Evolutionary conservation across 2,797 vertebrate genomes (phyloP), one percentile per base, ranked within the genome.

Genomic region (Macropodus opercularis): DNA sequence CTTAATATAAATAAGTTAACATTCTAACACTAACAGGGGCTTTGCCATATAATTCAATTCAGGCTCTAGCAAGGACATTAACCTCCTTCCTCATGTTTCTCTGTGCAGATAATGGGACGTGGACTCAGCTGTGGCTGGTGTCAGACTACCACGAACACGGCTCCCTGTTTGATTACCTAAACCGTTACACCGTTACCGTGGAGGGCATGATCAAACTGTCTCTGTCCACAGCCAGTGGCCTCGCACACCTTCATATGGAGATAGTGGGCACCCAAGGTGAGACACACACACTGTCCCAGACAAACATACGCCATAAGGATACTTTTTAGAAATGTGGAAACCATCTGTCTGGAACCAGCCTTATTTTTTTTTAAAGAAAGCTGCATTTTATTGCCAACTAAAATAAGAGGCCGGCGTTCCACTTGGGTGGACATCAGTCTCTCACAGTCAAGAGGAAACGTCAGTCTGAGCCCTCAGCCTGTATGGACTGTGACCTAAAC

Each of bases 201-300:
- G 97, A 99, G 87, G 97, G 95, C 15, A 97, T 98, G 96, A 97
- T 99, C 83, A 98, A 98, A 59, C 90, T 98, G 0, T 93, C 96
- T 6, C 90, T 99, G 71, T 98, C 97, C 1, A 95, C 97, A 1
- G 97, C 97, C 73, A 98, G 96, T 0, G 97, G 97, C 14, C 89
- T 99, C 59, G 97, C 97, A 23, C 97, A 99, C 69, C 93, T 99
- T 41, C 97, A 99, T 79, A 99, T 98, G 97, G 97, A 99, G 91
- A 99, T 99, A 0, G 94, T 98, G 72, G 97, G 97, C 17, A 99
- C 97, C 4, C 97, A 99, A 87, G 97, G 97, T 98, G 82, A 92
- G 89, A 59, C 3, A 2, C 22, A 13, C 43, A 21, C 36, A 6
- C 5, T 31, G 7, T 38, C 3, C 3, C 6, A 27, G 0, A 0